Evolutionary conservation across 2,888 invertebrate species (phyloP).

Genomic region (Andrena dorsata): DNA sequence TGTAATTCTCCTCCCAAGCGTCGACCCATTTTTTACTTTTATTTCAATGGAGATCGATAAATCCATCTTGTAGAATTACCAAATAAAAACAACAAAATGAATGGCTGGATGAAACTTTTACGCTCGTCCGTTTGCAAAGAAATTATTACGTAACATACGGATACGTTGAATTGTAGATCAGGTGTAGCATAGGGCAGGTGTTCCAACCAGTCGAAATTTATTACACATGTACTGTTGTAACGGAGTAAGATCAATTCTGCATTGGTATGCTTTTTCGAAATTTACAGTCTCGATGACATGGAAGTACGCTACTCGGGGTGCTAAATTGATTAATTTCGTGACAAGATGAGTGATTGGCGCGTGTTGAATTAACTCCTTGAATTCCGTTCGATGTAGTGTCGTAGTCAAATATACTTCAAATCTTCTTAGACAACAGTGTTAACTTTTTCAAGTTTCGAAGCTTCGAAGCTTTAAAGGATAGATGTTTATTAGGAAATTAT

Average conservation of each 20-base stretch:
- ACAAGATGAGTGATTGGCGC: neutral
- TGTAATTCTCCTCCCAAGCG: neutral
- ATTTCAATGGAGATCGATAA: neutral
- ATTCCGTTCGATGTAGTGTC: too few relatives aligned
- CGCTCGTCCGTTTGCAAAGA: conserved; percentile 24
- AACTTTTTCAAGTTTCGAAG: too few relatives aligned
- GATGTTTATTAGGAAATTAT: too few relatives aligned
- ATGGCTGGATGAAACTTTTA: conserved; percentile 22
- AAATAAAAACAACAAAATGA: conserved; percentile 28
- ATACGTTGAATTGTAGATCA: conserved; percentile 21
- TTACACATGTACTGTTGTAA: conserved; percentile 22
- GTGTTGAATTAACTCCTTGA: too few relatives aligned
- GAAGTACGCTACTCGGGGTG: neutral
- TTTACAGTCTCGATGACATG: neutral
- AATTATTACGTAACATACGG: conserved; percentile 39
- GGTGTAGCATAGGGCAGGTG: conserved; percentile 47
- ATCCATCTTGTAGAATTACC: neutral
- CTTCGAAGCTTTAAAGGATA: too few relatives aligned
- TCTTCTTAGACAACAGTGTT: too few relatives aligned
- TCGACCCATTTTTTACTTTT: neutral
- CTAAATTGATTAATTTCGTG: conserved; percentile 28
- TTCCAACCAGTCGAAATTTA: conserved; percentile 26
- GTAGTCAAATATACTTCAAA: too few relatives aligned
- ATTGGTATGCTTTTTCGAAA: neutral
- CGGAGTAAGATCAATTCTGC: conserved; percentile 32